phyloP scores from a whole-genome alignment of 1,140 invertebrate genomes.

The Drosophila micromelanica region DNA sequence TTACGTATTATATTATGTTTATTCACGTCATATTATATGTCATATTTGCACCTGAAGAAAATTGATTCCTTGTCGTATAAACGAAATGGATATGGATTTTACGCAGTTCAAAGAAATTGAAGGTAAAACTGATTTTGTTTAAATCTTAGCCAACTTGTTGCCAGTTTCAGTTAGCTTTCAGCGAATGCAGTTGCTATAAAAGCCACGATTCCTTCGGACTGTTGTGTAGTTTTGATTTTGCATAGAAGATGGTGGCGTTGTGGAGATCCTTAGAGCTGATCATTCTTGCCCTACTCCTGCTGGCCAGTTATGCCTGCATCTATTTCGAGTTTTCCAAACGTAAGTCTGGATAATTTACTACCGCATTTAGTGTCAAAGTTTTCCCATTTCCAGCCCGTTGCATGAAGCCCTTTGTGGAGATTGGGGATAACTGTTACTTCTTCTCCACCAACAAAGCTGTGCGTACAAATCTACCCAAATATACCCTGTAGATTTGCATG shows the following conservation, averaged over 20 bases:
- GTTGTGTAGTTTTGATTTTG: background rate
- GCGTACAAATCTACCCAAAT: conserved; percentile 13
- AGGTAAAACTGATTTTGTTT: background rate
- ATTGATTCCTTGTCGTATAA: no score
- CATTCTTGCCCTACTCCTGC: conserved; percentile 28
- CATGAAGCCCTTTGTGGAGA: conserved; percentile 50
- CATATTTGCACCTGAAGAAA: no score
- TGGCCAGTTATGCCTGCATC: conserved; percentile 33
- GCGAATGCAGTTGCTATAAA: conserved; percentile 16
- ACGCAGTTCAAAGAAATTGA: background rate
- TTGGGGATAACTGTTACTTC: conserved; percentile 54
- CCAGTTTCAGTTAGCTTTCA: background rate
- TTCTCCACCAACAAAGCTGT: conserved; percentile 66
- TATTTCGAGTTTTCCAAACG: conserved; percentile 43
- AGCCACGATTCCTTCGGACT: background rate
- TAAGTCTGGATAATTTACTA: conserved; percentile 9
- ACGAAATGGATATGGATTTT: background rate
- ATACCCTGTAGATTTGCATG: background rate
- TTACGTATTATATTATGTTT: no score
- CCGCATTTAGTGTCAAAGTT: background rate
- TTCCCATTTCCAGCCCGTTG: conserved; percentile 35
- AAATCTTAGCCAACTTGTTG: background rate
- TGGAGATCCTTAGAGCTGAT: conserved; percentile 37
- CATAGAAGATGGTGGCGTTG: conserved; percentile 13
- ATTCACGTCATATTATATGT: no score